Conservation (phyloP, 2,888 invertebrate species). For the Phalera bucephala region DNA sequence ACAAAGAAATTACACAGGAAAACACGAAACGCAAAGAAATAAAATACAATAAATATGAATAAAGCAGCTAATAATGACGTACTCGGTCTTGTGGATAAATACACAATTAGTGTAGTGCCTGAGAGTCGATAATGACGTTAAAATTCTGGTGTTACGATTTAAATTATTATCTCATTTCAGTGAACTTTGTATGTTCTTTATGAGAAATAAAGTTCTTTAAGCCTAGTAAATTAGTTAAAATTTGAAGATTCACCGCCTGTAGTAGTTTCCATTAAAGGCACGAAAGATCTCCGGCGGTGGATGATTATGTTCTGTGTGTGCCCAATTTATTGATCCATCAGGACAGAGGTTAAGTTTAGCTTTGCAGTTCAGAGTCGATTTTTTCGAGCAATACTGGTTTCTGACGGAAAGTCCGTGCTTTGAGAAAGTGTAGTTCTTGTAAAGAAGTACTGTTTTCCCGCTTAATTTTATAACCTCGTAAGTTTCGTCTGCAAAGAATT, state of each 20-base stretch:
- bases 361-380: slow-evolving; percentile 9
- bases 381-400: slow-evolving; percentile 21
- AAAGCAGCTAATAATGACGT: no score
- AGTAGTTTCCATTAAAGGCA: slow-evolving; percentile 7
- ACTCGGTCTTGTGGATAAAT: no score
- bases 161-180: no score
- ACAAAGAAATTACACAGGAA: no score
- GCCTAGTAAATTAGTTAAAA: no score
- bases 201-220: no score
- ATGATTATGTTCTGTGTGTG: slow-evolving; percentile 39
- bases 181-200: no score
- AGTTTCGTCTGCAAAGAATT: slow-evolving; percentile 7
- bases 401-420: slow-evolving; percentile 10
- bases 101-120: no score
- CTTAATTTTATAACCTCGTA: background rate
- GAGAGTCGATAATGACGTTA: no score
- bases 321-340: slow-evolving; percentile 13
- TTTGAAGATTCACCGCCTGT: slow-evolving; percentile 7
- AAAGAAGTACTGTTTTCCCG: slow-evolving; percentile 6
- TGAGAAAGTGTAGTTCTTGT: slow-evolving; percentile 19
- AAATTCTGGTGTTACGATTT: no score
- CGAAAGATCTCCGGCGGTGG: slow-evolving; percentile 10
- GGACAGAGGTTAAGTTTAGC: slow-evolving; percentile 20
- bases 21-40: no score
- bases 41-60: no score